Conservation (phyloP, 1,140 invertebrate species). For the Drosophila littoralis region DNA sequence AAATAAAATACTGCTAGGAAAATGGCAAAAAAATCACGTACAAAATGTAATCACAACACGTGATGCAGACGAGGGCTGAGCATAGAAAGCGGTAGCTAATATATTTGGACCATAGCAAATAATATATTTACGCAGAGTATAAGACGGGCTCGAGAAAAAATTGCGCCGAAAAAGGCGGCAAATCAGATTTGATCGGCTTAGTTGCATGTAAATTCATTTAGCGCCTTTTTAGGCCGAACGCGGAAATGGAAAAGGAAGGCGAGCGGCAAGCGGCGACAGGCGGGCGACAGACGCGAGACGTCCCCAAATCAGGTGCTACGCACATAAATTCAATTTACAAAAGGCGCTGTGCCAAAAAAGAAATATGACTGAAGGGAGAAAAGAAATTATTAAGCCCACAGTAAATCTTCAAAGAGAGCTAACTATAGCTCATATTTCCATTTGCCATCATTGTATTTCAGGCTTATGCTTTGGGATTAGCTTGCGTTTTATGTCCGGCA, state of each 20-base stretch:
- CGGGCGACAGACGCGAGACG: not conserved
- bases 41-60: constrained; percentile 47
- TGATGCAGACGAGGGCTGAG: constrained; percentile 19
- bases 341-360: constrained; percentile 13
- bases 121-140: constrained; percentile 35
- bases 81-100: constrained; percentile 23
- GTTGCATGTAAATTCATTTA: constrained; percentile 67
- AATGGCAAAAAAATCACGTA: constrained; percentile 57
- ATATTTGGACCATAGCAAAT: constrained; percentile 13
- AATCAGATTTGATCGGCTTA: constrained; percentile 73
- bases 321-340: constrained; percentile 67
- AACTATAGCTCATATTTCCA: constrained; percentile 23
- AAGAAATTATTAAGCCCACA: constrained; percentile 16
- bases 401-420: constrained; percentile 37
- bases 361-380: constrained; percentile 20
- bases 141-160: not conserved
- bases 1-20: constrained; percentile 46
- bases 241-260: constrained; percentile 20
- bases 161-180: constrained; percentile 21
- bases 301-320: constrained; percentile 27
- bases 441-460: constrained; percentile 20
- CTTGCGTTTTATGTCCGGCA: constrained; percentile 12
- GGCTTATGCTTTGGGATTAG: constrained; percentile 13
- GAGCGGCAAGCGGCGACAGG: not conserved
- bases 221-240: constrained; percentile 53